Conservation (phyloP, 2,888 invertebrate species). For the Drosophila merina region DNA sequence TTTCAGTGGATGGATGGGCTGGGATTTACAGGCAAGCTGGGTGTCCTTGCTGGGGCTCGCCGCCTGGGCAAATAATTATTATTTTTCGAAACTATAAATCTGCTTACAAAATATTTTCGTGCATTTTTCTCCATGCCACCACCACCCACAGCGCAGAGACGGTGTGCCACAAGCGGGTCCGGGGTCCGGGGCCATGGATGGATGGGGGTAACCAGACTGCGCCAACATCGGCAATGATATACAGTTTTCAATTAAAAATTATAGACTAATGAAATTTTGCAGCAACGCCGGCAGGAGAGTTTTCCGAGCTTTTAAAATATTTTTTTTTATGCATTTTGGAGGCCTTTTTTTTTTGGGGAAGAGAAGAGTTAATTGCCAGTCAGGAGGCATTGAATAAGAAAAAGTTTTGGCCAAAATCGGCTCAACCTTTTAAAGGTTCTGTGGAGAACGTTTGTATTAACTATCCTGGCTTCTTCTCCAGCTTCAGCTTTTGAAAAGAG, state of each 20-base stretch:
- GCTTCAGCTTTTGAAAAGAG: neutral
- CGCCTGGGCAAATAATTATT: constrained; percentile 75
- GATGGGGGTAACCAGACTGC: constrained; percentile 30
- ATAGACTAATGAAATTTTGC: constrained; percentile 74
- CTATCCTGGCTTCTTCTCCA: neutral
- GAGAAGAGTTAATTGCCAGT: constrained; percentile 38
- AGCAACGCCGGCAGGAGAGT: constrained; percentile 46
- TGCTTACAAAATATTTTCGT: constrained; percentile 71
- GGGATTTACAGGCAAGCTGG: constrained; percentile 9
- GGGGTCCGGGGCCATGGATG: neutral
- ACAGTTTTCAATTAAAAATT: constrained; percentile 79
- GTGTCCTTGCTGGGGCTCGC: constrained; percentile 40
- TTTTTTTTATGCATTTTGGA: constrained; percentile 9
- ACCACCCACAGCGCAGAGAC: constrained; percentile 29
- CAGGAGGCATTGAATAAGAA: neutral
- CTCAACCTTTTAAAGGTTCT: constrained; percentile 29
- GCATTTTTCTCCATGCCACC: constrained; percentile 50
- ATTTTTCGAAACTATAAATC: constrained; percentile 78
- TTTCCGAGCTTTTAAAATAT: constrained; percentile 34
- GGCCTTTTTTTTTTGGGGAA: neutral
- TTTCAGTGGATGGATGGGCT: neutral
- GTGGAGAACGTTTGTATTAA: neutral
- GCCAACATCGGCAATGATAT: constrained; percentile 59
- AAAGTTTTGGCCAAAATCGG: neutral
- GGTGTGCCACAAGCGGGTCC: neutral